Evolutionary conservation across 2,113 vertebrate species (phyloP), one percentile per base, ranked within the genome.

Genomic region (Lycaon pictus): DNA sequence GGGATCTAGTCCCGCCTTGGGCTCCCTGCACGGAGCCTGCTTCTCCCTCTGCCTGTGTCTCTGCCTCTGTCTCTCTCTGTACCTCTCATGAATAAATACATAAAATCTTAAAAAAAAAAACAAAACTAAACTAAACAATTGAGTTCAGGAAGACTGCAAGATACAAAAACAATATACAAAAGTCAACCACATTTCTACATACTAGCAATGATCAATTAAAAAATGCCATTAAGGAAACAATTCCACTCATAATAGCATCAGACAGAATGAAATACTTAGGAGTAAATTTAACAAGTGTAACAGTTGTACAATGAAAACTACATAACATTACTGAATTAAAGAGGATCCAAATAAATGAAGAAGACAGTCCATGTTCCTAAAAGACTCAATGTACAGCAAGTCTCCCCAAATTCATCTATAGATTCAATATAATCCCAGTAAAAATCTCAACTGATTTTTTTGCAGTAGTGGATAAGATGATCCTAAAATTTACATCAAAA

Each of bases 401-500:
- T 71, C n/a, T 65, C 51, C 53, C 72, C 27, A 92, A 93, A 71
- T 63, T 79, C 69, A 93, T 74, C 25, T 82, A 55, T 7, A 43
- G 11, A 88, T 53, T 92, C 13, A 76, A 77, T 11, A 80, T 3
- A 89, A 86, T 53, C 48, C 72, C 53, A 51, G 25, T 27, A 65
- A 63, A 85, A 85, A 72, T 55, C 17, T 23, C 32, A 60, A 80
- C 1, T 43, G 65, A 27, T 9, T 58, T 79, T 93, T 89, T 5
- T 79, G 15, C 35, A 67, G 27, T 82, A 67, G 37, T 65, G n/a
- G 79, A 23, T 71, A 71, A 60, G 53, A 35, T 92, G 16, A 95
- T 27, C 58, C 62, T n/a, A 85, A 93, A 96, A 85, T 90, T 67
- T 60, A 89, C 17, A 60, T 29, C 20, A 2, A 96, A 79, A 93